phyloP scores from a whole-genome alignment of 2,888 invertebrate species.

The Napeogenes sylphis region DNA sequence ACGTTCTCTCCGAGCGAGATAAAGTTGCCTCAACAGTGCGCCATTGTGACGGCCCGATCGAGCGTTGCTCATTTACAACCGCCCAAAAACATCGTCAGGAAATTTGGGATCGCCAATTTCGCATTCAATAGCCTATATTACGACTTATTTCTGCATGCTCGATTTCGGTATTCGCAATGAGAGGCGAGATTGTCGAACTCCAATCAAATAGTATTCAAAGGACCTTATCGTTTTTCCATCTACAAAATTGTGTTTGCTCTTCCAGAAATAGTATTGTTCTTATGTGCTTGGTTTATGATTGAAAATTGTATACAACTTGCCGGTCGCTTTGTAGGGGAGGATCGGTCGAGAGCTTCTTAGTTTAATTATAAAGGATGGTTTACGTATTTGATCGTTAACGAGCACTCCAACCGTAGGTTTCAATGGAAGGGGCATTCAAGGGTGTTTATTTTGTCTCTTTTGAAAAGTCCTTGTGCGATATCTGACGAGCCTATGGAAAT shows the following conservation, averaged over 20 bases:
- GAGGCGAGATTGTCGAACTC: constrained; percentile 19
- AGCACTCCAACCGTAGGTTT: constrained; percentile 11
- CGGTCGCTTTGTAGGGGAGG: not conserved
- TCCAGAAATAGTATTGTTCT: not conserved
- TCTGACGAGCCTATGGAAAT: constrained; percentile 11
- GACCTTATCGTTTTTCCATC: constrained; percentile 26
- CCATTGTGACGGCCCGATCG: constrained; percentile 19
- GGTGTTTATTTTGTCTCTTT: constrained; percentile 14
- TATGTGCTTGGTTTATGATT: constrained; percentile 3
- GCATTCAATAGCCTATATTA: not conserved
- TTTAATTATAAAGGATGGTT: constrained; percentile 31
- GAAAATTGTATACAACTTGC: constrained; percentile 10
- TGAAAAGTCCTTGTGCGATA: constrained; percentile 10
- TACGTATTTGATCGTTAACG: constrained; percentile 23
- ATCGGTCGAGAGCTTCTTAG: constrained; percentile 21
- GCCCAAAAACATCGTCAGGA: constrained; percentile 12
- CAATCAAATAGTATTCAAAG: constrained; percentile 29
- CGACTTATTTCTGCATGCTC: constrained; percentile 1
- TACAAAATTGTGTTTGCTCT: constrained; percentile 13
- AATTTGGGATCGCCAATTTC: constrained; percentile 9
- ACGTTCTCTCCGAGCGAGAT: not conserved
- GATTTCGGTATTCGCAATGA: constrained; percentile 10
- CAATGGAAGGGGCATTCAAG: constrained; percentile 15
- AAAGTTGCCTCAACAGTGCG: constrained; percentile 6
- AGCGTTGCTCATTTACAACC: constrained; percentile 24